Conservation (phyloP, 2,888 invertebrate species). For the Oscheius myriophilus region DNA sequence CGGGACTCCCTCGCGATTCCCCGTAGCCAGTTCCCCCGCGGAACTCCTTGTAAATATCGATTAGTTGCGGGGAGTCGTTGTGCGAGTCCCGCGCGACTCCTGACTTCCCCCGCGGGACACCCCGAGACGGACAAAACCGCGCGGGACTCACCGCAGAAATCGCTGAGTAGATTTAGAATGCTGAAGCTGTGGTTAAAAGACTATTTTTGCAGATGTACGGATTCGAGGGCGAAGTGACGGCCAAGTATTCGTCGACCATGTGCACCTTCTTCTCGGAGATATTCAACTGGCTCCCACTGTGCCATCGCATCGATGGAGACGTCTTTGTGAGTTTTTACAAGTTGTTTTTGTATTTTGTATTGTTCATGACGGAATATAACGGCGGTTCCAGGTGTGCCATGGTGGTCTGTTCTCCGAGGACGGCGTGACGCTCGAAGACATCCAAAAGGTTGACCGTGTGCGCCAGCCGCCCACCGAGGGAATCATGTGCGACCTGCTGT, state of each 20-base stretch:
- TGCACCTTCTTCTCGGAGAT: conserved; percentile 97
- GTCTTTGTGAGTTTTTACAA: conserved; percentile 77
- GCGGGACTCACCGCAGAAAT: no score
- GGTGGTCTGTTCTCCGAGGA: conserved; percentile 95
- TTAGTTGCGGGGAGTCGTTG: no score
- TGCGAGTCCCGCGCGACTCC: no score
- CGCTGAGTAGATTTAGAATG: no score
- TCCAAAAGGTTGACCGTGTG: conserved; percentile 87
- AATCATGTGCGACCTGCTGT: conserved; percentile 95
- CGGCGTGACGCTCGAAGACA: conserved; percentile 90
- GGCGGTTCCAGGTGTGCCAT: conserved; percentile 91
- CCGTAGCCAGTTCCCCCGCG: no score
- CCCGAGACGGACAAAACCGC: no score
- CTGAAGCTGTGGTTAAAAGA: no score
- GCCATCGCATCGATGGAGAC: conserved; percentile 88
- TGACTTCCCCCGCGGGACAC: no score
- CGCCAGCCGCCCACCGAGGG: conserved; percentile 97
- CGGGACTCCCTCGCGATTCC: no score
- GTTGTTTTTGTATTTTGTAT: conserved; percentile 4
- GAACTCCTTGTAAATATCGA: no score
- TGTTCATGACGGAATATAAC: no score
- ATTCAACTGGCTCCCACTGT: conserved; percentile 94
- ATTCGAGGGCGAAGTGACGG: conserved; percentile 96
- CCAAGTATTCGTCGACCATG: conserved; percentile 92
- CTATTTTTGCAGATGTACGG: conserved; percentile 86